Base-by-base conservation (phyloP, 2,113 vertebrate species). In the Pollachius pollachius region DNA sequence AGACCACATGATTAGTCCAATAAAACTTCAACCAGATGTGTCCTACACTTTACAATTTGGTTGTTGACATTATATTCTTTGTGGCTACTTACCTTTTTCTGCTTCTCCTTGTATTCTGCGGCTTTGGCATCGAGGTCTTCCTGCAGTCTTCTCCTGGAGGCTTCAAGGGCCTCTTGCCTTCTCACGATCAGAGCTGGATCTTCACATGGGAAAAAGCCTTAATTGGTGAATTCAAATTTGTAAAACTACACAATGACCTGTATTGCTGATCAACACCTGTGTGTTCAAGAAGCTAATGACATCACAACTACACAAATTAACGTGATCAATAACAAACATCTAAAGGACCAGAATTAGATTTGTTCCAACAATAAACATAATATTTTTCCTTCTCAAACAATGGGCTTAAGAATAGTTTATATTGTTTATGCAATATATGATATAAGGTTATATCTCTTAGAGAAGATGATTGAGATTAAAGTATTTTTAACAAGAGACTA, bases 131-230 rank as follows among this genome's bases (percentile, higher is more conserved):
- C 93, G 0, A 96, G 75, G 67, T 97, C 94, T 61, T 94, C 94
- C 58, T 99, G 97, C 96, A 98, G 96, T 84, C 70, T 94, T 68
- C 88, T 80, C 11, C 96, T 92, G 30, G 96, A 89, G 1, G 94
- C 95, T 67, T 94, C 93, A 89, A 98, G 30, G 6, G 94, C 96
- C 78, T 96, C 95, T 59, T 96, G 94, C 17, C 92, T 90, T 69
- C 85, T 92, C 0, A 90, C 94, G 71, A 97, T 92, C 0, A 72
- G 15, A 0, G 79, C 84, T 0, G 91, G 90, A 41, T 97, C 96
- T 97, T 80, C 37, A 61, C 72, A 19, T 1, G 15, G 60, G 16
- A 67, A 52, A 69, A 2, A 68, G 52, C 6, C 15, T 16, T 21
- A 18, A 19, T 57, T 57, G 23, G 4, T 57, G 30, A 56, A 18